Conservation (phyloP, 2,113 vertebrate genomes). For the Myiozetetes cayanensis region DNA sequence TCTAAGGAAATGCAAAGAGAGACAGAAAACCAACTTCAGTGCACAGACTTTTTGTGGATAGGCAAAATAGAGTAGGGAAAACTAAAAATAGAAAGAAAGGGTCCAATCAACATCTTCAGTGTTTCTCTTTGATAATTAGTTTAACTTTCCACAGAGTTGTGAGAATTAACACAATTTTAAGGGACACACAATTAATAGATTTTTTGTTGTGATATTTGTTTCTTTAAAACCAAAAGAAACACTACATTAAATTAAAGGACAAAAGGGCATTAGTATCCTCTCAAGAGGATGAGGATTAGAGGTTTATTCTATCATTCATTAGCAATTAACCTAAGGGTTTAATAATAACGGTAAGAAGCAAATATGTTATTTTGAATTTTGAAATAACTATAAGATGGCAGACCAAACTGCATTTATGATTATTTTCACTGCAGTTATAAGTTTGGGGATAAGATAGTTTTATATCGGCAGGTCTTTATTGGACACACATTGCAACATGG, state of each 20-base stretch:
- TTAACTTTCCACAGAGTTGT: neutral
- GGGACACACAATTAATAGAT: neutral
- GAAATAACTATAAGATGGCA: neutral
- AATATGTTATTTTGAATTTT: neutral
- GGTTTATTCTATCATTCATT: neutral
- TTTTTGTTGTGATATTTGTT: neutral
- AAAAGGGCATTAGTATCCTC: neutral
- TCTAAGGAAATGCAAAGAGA: neutral
- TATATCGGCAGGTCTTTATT: neutral
- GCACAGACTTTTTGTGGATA: neutral
- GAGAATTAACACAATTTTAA: neutral
- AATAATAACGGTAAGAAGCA: neutral
- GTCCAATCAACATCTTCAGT: neutral
- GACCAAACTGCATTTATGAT: neutral
- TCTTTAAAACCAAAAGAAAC: neutral
- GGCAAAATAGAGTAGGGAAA: neutral
- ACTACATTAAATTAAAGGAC: neutral
- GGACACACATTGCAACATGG: neutral
- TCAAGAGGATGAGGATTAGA: neutral
- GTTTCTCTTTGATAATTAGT: neutral
- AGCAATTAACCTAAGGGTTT: conserved; percentile 11
- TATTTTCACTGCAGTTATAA: neutral
- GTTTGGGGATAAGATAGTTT: neutral
- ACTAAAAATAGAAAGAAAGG: neutral
- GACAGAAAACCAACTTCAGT: neutral